A percentile compares a stretch with the other conserved stretches of the same genome.
These are phyloP conservation scores for Lymantria monacha DNA, from an alignment of 2,888 invertebrate genomes.

Conservation along the genomic window DNA sequence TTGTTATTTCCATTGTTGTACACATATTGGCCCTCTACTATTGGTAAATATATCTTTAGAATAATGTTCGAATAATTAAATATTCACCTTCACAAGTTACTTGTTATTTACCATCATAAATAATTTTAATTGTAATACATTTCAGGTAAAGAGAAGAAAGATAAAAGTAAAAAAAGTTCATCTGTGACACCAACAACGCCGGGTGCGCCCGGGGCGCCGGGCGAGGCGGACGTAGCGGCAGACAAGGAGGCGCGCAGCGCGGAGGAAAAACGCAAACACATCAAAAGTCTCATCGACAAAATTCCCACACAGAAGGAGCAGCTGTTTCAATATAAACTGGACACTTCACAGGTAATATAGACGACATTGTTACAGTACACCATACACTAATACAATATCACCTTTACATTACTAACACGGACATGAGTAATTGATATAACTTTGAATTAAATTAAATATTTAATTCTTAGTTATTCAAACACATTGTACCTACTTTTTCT, in stretches of 20 bases:
- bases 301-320: conserved; percentile 99
- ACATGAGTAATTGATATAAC: background rate
- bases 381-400: background rate
- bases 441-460: too few species aligned
- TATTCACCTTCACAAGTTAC: too few species aligned
- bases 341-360: conserved; percentile 88
- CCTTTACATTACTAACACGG: background rate
- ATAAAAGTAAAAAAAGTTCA: conserved; percentile 76
- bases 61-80: too few species aligned
- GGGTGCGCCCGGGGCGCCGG: conserved; percentile 79
- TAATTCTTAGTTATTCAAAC: too few species aligned
- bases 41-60: too few species aligned
- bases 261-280: conserved; percentile 97
- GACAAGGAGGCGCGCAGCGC: conserved; percentile 84
- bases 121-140: background rate
- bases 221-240: conserved; percentile 53
- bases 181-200: conserved; percentile 81
- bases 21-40: too few species aligned
- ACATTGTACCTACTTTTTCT: too few species aligned
- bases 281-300: conserved; percentile 98
- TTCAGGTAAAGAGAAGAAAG: conserved; percentile 35
- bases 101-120: background rate
- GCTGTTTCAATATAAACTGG: conserved; percentile 96
- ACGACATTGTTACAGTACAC: conserved; percentile 43
- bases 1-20: too few species aligned